Evolutionary conservation across 2,797 vertebrate species (phyloP).

Genomic region (Pseudochromis fuscus): DNA sequence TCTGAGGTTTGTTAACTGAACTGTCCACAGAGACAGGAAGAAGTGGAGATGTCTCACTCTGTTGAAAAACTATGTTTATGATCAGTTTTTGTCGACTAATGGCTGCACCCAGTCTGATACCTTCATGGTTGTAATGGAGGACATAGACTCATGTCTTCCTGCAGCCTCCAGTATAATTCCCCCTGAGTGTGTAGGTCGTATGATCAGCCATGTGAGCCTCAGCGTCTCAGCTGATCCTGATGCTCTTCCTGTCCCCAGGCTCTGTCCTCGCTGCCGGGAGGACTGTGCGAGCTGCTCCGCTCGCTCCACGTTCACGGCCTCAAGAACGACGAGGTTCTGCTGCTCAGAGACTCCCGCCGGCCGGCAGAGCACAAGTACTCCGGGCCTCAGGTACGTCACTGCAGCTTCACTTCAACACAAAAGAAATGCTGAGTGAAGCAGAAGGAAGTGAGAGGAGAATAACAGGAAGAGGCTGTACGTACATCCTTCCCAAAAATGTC

Average conservation of each 20-base stretch:
- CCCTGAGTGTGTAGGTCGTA: not conserved
- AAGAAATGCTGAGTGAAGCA: conserved; percentile 12
- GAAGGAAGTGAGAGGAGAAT: conserved; percentile 13
- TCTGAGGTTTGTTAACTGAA: no score
- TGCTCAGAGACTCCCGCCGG: conserved; percentile 90
- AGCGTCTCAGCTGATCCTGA: no score
- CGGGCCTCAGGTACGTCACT: conserved; percentile 63
- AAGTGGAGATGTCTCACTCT: no score
- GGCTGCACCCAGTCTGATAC: no score
- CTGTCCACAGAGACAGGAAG: no score
- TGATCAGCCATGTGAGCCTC: not conserved
- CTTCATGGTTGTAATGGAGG: no score
- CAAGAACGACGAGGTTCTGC: conserved; percentile 93
- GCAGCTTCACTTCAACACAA: not conserved
- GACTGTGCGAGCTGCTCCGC: conserved; percentile 90
- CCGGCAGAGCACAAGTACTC: conserved; percentile 70
- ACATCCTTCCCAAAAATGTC: not conserved
- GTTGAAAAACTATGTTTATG: no score
- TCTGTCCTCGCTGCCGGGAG: conserved; percentile 85
- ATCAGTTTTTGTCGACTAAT: no score
- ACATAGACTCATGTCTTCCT: no score
- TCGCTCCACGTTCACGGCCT: conserved; percentile 90
- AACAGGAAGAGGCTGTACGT: not conserved
- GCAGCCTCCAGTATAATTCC: no score
- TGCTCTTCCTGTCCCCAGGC: conserved; percentile 63